Evolutionary conservation across 2,113 vertebrate genomes (phyloP).

Genomic region (Oceanodroma tethys): DNA sequence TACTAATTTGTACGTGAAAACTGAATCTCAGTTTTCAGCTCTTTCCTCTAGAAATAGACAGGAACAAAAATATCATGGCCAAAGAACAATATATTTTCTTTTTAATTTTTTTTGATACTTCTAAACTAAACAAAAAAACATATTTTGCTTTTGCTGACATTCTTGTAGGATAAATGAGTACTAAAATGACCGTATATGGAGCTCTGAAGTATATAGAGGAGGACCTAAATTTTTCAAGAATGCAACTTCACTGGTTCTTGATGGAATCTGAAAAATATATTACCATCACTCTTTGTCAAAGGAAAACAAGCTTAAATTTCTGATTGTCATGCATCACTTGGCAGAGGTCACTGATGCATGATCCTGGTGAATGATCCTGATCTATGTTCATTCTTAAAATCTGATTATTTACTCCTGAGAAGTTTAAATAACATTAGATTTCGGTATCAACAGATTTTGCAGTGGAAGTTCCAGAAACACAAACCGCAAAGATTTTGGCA

Average conservation of each 20-base stretch:
- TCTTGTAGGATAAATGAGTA: neutral
- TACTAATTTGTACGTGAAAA: neutral
- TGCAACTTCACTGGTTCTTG: neutral
- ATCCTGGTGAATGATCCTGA: neutral
- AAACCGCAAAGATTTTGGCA: neutral
- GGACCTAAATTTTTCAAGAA: neutral
- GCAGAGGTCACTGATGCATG: neutral
- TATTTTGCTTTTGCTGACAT: neutral
- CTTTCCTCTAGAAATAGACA: neutral
- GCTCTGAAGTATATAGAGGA: neutral
- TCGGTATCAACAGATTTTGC: neutral
- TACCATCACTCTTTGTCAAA: neutral
- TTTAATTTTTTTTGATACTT: neutral
- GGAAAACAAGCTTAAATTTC: neutral
- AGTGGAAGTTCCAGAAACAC: neutral
- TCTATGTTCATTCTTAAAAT: neutral
- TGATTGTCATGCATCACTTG: neutral
- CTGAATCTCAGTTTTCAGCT: neutral
- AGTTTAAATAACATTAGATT: neutral
- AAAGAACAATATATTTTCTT: neutral
- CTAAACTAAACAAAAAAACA: neutral
- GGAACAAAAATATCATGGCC: neutral
- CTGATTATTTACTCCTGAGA: neutral
- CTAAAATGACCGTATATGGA: fast-evolving
- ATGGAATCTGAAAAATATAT: neutral